phyloP scores from a whole-genome alignment of 2,113 vertebrate species.

The Nyctibius bracteatus region DNA sequence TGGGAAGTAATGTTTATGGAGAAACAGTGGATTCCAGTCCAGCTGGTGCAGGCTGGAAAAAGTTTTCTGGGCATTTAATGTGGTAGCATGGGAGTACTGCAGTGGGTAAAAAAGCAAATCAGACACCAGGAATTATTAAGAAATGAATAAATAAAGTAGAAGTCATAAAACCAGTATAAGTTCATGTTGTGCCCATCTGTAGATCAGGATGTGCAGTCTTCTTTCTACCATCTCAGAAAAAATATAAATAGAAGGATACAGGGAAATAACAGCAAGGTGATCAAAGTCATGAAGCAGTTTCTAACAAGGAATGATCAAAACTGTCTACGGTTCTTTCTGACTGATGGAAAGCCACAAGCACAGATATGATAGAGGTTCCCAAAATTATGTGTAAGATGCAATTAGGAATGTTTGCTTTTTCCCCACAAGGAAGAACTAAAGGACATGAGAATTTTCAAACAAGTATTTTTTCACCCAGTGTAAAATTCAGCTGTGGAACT shows the following conservation, averaged over 20 bases:
- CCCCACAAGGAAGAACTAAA: not conserved
- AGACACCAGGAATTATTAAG: not conserved
- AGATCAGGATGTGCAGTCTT: not conserved
- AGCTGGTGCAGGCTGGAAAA: not conserved
- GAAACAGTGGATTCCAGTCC: not conserved
- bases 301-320: not conserved
- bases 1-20: not conserved
- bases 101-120: not conserved
- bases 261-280: not conserved
- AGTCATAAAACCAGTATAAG: not conserved
- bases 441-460: not conserved
- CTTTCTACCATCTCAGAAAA: not conserved
- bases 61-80: not conserved
- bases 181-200: not conserved
- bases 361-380: not conserved
- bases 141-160: not conserved
- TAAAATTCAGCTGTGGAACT: not conserved
- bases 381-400: not conserved
- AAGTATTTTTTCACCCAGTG: not conserved
- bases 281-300: not conserved
- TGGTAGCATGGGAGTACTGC: not conserved
- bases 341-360: not conserved
- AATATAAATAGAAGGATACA: fast-evolving
- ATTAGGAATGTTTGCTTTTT: not conserved
- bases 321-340: not conserved